Base-by-base conservation (phyloP, 92 coral and sea anemone species). In the Virgularia gustaviana region DNA sequence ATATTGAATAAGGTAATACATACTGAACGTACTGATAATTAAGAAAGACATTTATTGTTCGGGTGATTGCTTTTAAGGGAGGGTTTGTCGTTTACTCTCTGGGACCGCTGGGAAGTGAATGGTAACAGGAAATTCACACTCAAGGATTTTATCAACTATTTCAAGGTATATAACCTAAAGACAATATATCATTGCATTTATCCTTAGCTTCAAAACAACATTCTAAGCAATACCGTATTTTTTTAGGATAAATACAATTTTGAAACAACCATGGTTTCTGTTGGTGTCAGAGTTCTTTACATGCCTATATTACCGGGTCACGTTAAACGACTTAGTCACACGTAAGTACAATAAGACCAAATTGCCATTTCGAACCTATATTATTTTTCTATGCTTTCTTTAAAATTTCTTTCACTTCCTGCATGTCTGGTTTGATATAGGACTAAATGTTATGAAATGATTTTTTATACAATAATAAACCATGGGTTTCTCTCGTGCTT, bases 251-350 rank as follows among this genome's bases (percentile, higher is more conserved):
- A 76, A 72, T 78, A 92, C 67, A 82, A 88, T 25, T 84, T 92
- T 39, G 86, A 85, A 36, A 89, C 85, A 49, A 86, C 98, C 8
- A 85, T 92, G 75, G 98, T 92, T 6, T 91, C 90, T 13, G 88
- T 89, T 31, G 98, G 98, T 19, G 98, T 90, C 18, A 83, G 80
- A 75, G 81, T 89, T 83, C 83, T 92, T 9, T 92, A 84, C 34
- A 88, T 92, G 28, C 98, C 98, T 0, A 68, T 92, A 35, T 78
- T 92, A 78, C 98, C 98, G 0, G 98, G 96, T 32, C 98, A 92
- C 49, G 63, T 65, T 43, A 92, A 92, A 65, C 83, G 96, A 71
- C 86, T 89, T 20, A 81, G 86, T 24, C 94, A 84, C 28, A 81
- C 85, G 98, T 92, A 79, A 70, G 91, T 55, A 29, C 6, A 11